A percentile compares a stretch with the other conserved stretches of the same genome.
phyloP scores from a whole-genome alignment of 2,797 vertebrate genomes.

The Corythornis leucogaster region DNA sequence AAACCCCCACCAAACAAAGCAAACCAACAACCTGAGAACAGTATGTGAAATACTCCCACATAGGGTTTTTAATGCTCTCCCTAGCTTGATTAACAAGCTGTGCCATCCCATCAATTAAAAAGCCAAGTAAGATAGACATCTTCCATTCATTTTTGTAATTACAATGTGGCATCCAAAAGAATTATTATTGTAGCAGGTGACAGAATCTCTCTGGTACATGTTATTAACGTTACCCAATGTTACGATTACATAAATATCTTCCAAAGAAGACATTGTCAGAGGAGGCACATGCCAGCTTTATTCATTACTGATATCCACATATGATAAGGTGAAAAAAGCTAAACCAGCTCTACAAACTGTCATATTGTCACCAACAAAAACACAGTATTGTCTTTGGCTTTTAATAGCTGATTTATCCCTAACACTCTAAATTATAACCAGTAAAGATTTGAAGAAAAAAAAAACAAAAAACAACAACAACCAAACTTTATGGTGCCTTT shows the following conservation, averaged over 20 bases:
- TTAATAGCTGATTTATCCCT: not conserved
- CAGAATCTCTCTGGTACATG: not conserved
- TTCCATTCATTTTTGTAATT: conserved; percentile 26
- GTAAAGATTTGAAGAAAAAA: not conserved
- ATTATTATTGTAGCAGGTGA: not conserved
- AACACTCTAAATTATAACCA: not conserved
- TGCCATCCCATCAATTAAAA: conserved; percentile 18
- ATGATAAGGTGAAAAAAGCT: not conserved
- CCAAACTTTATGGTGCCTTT: not conserved
- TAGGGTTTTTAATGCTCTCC: not conserved
- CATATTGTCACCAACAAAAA: not conserved
- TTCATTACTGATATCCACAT: not conserved
- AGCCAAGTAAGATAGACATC: not conserved
- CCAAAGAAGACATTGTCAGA: not conserved
- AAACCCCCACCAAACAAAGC: not conserved
- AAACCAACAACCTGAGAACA: not conserved
- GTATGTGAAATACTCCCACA: conserved; percentile 1
- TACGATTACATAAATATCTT: not conserved
- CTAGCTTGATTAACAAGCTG: conserved; percentile 17
- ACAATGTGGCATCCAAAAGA: not conserved
- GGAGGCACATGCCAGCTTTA: not conserved
- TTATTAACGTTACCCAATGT: not conserved
- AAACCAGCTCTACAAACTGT: not conserved
- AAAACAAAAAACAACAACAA: too few species aligned
- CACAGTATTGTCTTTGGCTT: too few species aligned